Base-by-base conservation (phyloP, 1,140 invertebrate species). In the Trachymyrmex cornetzi region DNA sequence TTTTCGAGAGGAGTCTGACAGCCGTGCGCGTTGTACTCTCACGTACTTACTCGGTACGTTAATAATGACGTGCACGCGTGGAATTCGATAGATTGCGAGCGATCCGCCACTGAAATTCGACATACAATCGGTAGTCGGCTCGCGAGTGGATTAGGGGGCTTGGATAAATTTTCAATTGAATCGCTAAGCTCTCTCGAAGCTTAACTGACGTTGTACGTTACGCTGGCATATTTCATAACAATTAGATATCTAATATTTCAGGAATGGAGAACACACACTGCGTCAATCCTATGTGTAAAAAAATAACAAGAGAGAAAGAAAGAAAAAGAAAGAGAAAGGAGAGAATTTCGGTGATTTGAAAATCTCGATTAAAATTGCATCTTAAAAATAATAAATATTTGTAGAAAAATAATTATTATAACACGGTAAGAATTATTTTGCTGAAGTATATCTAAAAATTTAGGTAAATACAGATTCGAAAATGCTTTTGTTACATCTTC, bases 41-140 rank as follows among this genome's bases (percentile, higher is more conserved):
- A 48, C 77, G 61, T 79, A 66, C 77, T 79, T 44, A 75, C 69
- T 74, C 80, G 57, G 80, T 75, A 84, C 69, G 80, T 84, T 84
- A 84, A 85, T 77, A 85, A 85, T 63, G 82, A 79, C 59, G 82
- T 85, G 74, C 82, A 85, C 74, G 82, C 82, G 24, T 48, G 82
- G 82, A 85, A 85, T 85, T 66, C 82, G 82, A 79, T 79, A 77
- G 82, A 85, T 85, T 85, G 82, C 71, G 48, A 67, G 74, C 82
- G 59, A 85, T 77, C 64, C 79, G 34, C 74, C 74, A 27, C 61
- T 79, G 82, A 85, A 85, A 85, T 79, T 85, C 63, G 63, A 85
- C 82, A 61, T 77, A 79, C 69, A 84, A 75, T 61, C 24, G 69
- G 55, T 84, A 81, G 64, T 53, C 30, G 24, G 69, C n/a, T 74